phyloP scores from a whole-genome alignment of 2,888 invertebrate genomes.

The Coelogynopora nodosa region DNA sequence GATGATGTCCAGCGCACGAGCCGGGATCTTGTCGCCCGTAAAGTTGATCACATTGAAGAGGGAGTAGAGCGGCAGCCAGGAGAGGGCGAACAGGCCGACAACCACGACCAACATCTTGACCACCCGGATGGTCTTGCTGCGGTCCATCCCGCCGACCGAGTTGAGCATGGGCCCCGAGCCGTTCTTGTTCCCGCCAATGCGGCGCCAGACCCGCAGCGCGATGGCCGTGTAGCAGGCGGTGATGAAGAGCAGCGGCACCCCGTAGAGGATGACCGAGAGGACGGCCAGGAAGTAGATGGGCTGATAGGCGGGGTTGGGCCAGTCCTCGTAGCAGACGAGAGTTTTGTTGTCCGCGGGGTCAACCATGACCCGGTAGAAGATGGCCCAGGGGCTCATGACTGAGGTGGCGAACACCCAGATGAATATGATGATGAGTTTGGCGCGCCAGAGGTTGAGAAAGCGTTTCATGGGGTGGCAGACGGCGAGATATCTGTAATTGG shows the following conservation, averaged over 20 bases:
- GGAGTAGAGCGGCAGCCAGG: constrained; percentile 39
- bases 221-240: constrained; percentile 37
- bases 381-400: constrained; percentile 36
- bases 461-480: constrained; percentile 38
- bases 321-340: constrained; percentile 9
- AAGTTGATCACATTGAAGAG: constrained; percentile 32
- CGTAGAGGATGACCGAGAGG: constrained; percentile 11
- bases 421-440: constrained; percentile 29
- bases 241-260: constrained; percentile 35
- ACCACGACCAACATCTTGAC: constrained; percentile 43
- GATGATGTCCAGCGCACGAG: neutral
- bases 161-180: neutral
- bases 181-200: neutral
- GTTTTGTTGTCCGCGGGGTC: neutral
- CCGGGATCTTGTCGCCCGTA: neutral
- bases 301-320: neutral
- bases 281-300: constrained; percentile 29
- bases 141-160: constrained; percentile 32
- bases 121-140: constrained; percentile 38
- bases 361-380: neutral
- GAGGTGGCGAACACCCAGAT: constrained; percentile 39
- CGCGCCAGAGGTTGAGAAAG: constrained; percentile 34
- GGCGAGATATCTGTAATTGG: constrained; percentile 40
- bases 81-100: constrained; percentile 38
- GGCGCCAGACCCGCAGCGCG: constrained; percentile 26